Conservation (phyloP, 2,113 vertebrate species). For the Ceuthmochares aereus region DNA sequence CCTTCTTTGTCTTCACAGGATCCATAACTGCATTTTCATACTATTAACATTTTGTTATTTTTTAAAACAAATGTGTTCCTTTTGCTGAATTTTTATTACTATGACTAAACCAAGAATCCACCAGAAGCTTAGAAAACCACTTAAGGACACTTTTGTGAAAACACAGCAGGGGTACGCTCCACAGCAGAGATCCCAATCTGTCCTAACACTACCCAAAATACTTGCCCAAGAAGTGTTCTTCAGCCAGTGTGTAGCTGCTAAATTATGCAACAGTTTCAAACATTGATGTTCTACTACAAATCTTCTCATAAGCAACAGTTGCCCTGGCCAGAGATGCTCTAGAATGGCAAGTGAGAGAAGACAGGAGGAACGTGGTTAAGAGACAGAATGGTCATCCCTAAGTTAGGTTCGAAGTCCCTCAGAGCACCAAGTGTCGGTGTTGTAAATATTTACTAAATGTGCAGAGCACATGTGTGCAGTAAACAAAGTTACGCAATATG, state of each 20-base stretch:
- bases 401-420: background rate
- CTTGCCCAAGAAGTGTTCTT: background rate
- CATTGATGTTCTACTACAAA: background rate
- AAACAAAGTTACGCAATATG: background rate
- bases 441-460: background rate
- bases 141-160: background rate
- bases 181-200: background rate
- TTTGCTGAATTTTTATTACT: slow-evolving; percentile 18
- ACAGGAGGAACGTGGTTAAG: background rate
- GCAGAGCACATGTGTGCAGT: background rate
- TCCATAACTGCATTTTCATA: background rate
- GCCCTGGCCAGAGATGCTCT: background rate
- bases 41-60: background rate
- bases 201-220: background rate
- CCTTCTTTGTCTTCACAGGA: background rate
- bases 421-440: accelerated
- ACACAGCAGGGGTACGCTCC: background rate
- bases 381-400: background rate
- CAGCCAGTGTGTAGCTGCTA: background rate
- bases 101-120: slow-evolving; percentile 3
- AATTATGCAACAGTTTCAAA: background rate
- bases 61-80: background rate
- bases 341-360: background rate
- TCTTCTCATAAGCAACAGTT: background rate
- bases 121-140: slow-evolving; percentile 30